phyloP scores from a whole-genome alignment of 2,797 vertebrate species.

The Caiman crocodilus region DNA sequence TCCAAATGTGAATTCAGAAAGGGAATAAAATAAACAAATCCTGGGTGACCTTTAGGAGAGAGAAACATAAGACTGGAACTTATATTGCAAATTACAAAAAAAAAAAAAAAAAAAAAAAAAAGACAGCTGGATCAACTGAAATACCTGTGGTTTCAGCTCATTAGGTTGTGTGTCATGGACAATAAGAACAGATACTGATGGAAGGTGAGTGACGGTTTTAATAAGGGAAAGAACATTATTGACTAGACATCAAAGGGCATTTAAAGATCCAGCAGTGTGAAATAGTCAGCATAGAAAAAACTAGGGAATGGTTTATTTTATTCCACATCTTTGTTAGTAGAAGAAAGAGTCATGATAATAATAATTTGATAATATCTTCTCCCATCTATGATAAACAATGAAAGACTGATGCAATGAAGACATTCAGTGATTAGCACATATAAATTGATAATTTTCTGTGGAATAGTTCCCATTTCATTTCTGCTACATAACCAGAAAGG shows the following conservation, averaged over 20 bases:
- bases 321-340: conserved; percentile 25
- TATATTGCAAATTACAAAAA: neutral
- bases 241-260: conserved; percentile 56
- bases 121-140: neutral
- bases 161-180: neutral
- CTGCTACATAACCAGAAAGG: neutral
- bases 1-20: neutral
- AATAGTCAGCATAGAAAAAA: conserved; percentile 66
- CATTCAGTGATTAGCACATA: neutral
- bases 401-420: conserved; percentile 16
- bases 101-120: neutral
- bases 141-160: neutral
- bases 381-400: neutral
- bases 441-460: neutral
- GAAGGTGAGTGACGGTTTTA: conserved; percentile 26
- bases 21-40: neutral
- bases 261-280: conserved; percentile 55
- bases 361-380: conserved; percentile 19
- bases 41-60: neutral
- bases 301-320: conserved; percentile 54
- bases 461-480: neutral
- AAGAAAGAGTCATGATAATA: conserved; percentile 49
- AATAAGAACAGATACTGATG: conserved; percentile 33
- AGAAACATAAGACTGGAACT: neutral
- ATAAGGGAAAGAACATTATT: conserved; percentile 55